Percentiles rank a stretch among this genome's conserved stretches.
phyloP scores from a whole-genome alignment of 23 tunicate species.

The Phallusia fumigata region DNA sequence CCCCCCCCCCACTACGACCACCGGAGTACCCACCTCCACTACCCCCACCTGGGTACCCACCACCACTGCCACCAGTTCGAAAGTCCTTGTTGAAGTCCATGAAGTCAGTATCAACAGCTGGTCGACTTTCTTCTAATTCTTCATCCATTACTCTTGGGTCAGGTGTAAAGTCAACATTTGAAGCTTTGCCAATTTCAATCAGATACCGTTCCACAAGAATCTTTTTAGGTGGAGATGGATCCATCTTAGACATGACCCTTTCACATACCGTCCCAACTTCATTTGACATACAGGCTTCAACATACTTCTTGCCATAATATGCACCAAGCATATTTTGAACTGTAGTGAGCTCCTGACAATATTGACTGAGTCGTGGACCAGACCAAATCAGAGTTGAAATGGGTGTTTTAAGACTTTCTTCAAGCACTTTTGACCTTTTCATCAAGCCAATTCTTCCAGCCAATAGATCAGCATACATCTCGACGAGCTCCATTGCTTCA shows the following conservation, averaged over 20 bases:
- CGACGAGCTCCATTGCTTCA: constrained; percentile 93
- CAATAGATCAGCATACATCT: constrained; percentile 89
- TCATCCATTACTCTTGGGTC: constrained; percentile 64
- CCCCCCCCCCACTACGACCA: constrained; percentile 48
- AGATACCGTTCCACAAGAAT: constrained; percentile 82
- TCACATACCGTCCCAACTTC: constrained; percentile 83
- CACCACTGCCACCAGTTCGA: constrained; percentile 45
- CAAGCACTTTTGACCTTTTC: constrained; percentile 73
- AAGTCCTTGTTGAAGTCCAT: constrained; percentile 62
- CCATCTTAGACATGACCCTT: constrained; percentile 67
- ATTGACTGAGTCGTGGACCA: constrained; percentile 48
- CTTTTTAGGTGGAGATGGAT: constrained; percentile 77
- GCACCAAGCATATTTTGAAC: constrained; percentile 72
- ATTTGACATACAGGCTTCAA: constrained; percentile 71
- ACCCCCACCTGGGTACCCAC: constrained; percentile 27
- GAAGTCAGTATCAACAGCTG: constrained; percentile 56
- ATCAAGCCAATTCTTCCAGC: constrained; percentile 27
- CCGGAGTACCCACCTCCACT: constrained; percentile 30
- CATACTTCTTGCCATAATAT: constrained; percentile 84
- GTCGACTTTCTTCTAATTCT: constrained; percentile 39
- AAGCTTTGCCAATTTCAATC: constrained; percentile 83
- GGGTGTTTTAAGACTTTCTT: constrained; percentile 78
- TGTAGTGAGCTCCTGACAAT: constrained; percentile 61
- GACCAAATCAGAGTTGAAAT: constrained; percentile 90
- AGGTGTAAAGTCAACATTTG: constrained; percentile 84